Evolutionary conservation across 30 jellyfish, hydroid and myxozoan genomes (phyloP).

Genomic region (Aurelia aurita): DNA sequence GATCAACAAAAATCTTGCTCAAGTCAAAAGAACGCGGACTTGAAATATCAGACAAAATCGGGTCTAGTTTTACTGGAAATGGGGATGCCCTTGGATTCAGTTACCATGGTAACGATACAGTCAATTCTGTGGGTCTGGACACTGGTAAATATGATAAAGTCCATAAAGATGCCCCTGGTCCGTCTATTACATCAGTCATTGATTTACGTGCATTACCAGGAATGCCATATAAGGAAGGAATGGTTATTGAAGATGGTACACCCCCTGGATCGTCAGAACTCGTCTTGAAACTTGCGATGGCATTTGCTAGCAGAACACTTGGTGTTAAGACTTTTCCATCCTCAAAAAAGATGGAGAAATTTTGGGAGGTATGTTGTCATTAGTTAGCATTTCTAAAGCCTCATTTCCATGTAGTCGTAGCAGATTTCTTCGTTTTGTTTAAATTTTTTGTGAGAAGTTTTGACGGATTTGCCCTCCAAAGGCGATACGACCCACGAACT

Average conservation of each 20-base stretch:
- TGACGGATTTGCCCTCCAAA: too few species aligned
- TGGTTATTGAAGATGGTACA: slow-evolving; percentile 63
- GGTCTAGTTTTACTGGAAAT: slow-evolving; percentile 64
- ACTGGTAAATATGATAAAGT: slow-evolving; percentile 49
- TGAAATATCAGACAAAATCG: slow-evolving; percentile 63
- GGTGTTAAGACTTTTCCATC: slow-evolving; percentile 47
- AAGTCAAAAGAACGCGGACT: slow-evolving; percentile 75
- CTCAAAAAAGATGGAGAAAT: slow-evolving; percentile 18
- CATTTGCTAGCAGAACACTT: slow-evolving; percentile 61
- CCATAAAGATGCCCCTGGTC: slow-evolving; percentile 71
- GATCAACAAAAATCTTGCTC: slow-evolving; percentile 67
- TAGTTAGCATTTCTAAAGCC: background rate
- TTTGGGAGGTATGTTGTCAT: slow-evolving; percentile 30
- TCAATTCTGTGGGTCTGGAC: slow-evolving; percentile 70
- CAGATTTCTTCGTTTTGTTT: too few species aligned
- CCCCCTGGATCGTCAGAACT: slow-evolving; percentile 60
- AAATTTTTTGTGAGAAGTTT: too few species aligned
- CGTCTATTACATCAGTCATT: slow-evolving; percentile 56
- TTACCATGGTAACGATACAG: slow-evolving; percentile 60
- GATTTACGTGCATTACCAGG: slow-evolving; percentile 52
- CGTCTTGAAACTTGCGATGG: slow-evolving; percentile 35
- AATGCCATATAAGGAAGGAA: slow-evolving; percentile 21
- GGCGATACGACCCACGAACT: too few species aligned
- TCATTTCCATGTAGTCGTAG: background rate
- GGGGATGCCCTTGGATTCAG: slow-evolving; percentile 76